phyloP scores from a whole-genome alignment of 2,888 invertebrate genomes.

The Synanthedon formicaeformis region DNA sequence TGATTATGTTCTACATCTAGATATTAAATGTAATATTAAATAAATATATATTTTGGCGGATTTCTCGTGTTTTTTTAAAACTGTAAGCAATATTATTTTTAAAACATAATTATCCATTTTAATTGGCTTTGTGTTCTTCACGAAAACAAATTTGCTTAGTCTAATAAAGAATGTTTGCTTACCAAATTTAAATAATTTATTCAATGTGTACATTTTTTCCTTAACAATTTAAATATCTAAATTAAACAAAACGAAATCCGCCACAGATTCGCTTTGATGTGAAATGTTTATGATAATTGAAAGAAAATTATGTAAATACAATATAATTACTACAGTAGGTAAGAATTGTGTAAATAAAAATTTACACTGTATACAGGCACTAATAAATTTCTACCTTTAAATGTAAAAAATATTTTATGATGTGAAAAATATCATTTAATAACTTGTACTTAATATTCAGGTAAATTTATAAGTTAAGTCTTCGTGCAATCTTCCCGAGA shows the following conservation, averaged over 20 bases:
- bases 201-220: too few species aligned
- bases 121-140: neutral
- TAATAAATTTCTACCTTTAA: too few species aligned
- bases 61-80: neutral
- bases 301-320: neutral
- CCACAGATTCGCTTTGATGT: neutral
- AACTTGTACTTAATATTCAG: too few species aligned
- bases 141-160: too few species aligned
- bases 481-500: too few species aligned
- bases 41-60: neutral
- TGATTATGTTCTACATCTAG: slow-evolving; percentile 16
- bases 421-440: too few species aligned
- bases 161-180: too few species aligned
- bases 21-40: slow-evolving; percentile 13
- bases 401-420: too few species aligned
- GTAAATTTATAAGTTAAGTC: too few species aligned
- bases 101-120: neutral
- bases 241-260: neutral
- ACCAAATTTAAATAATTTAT: too few species aligned
- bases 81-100: neutral
- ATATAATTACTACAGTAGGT: neutral
- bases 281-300: neutral
- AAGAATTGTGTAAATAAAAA: neutral
- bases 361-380: too few species aligned
- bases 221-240: too few species aligned